Evolutionary conservation across 2,113 vertebrate species (phyloP).

Genomic region (Varanus salvator): DNA sequence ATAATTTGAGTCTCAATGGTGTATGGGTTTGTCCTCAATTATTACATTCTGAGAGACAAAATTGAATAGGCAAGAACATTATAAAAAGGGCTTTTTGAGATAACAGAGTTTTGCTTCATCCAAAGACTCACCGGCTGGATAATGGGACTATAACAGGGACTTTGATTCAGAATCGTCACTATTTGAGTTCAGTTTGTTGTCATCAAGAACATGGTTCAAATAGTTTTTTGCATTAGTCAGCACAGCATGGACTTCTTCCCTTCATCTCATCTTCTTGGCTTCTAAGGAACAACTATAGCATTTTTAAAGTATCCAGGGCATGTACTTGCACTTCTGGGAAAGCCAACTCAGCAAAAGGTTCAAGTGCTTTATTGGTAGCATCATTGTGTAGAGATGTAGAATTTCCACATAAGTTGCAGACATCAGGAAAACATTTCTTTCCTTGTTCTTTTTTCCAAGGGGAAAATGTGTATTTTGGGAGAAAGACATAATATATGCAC

Average conservation of each 20-base stretch:
- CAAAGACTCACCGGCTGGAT: rapidly evolving
- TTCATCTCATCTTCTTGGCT: background rate
- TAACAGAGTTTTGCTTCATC: background rate
- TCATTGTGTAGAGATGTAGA: background rate
- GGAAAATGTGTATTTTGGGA: background rate
- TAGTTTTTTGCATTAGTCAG: background rate
- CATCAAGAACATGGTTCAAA: background rate
- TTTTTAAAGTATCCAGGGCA: background rate
- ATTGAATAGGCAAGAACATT: conserved; percentile 1
- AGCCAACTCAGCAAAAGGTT: background rate
- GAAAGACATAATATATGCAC: background rate
- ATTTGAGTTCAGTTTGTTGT: background rate
- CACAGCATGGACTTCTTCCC: background rate
- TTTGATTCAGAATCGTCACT: background rate
- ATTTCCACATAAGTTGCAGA: background rate
- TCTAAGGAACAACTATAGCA: background rate
- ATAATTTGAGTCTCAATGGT: background rate
- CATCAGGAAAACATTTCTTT: background rate
- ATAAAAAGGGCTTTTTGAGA: background rate
- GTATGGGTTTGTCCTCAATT: background rate
- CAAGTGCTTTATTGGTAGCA: background rate
- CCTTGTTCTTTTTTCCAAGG: background rate
- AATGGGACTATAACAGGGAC: background rate
- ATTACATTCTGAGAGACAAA: conserved; percentile 24
- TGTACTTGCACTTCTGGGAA: background rate